Evolutionary conservation across 2,888 invertebrate species (phyloP), one percentile per base, ranked within the genome.

Genomic region (Monopis laevigella): DNA sequence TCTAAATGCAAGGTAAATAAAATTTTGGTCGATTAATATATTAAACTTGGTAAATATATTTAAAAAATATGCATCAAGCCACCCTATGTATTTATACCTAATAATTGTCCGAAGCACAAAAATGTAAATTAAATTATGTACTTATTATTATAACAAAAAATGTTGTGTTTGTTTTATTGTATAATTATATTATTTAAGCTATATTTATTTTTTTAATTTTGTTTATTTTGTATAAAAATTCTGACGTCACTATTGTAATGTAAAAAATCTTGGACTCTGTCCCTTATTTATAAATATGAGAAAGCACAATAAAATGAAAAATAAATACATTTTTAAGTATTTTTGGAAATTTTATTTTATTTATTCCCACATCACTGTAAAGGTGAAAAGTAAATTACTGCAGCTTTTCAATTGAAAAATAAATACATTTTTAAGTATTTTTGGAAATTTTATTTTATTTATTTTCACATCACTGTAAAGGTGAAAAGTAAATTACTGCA

Each of bases 271-370:
- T 52, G 68, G 67, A 53, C 65, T 46, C 47, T 54, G 69, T 68
- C 67, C 63, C 48, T 29, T 24, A 55, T 69, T 67, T 69, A 67
- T 71, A 60, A 74, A 68, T 72, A 73, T 36, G 70, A 72, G 74
- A 56, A 59, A 77, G 78, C 78, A 78, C 75, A 77, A 77, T 77
- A 78, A 77, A 72, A 72, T 70, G 65, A 71, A 72, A 72, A 74
- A 69, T 69, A 77, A 77, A 75, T 74, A 77, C 61, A 69, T 77
- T 80, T 80, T 64, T 77, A 71, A 70, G 63, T 65, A 63, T 58
- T 44, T 18, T n/a, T n/a, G 3, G 16, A 2, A 6, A 21, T 16
- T 40, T 40, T 29, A 17, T 40, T 40, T 29, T 32, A 32, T 32
- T 32, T 32, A 14, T n/a, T 8, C 14, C n/a, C n/a, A n/a, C n/a